These are phyloP conservation scores for Brachionus sp. DNA, from an alignment of 1,140 invertebrate genomes.

Conservation along the genomic window DNA sequence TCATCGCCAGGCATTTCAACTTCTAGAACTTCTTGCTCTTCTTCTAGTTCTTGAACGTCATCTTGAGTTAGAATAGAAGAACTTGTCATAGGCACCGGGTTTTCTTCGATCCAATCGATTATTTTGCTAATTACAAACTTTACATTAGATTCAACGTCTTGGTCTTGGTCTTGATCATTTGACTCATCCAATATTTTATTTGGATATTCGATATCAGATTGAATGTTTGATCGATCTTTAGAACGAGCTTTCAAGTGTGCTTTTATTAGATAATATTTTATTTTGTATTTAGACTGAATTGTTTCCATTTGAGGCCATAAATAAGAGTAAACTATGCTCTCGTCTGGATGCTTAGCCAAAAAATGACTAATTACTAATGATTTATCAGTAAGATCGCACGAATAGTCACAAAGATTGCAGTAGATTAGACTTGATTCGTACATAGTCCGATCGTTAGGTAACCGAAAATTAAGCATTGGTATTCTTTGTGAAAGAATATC, in stretches of 20 bases:
- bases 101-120: not conserved
- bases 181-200: not conserved
- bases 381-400: conserved; percentile 40
- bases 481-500: conserved; percentile 17
- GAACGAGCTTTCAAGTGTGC: conserved; percentile 29
- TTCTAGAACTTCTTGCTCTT: conserved; percentile 40
- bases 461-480: conserved; percentile 6
- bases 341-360: conserved; percentile 30
- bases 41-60: conserved; percentile 41
- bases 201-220: not conserved
- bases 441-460: conserved; percentile 41
- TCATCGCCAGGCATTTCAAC: conserved; percentile 37
- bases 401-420: conserved; percentile 41
- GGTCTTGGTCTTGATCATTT: not conserved
- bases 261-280: conserved; percentile 43
- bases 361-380: conserved; percentile 26
- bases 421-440: conserved; percentile 45
- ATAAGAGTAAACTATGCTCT: conserved; percentile 35
- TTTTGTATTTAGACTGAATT: conserved; percentile 12
- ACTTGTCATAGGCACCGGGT: not conserved
- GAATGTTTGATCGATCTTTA: not conserved
- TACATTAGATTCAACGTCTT: not conserved
- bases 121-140: not conserved
- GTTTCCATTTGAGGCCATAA: conserved; percentile 39
- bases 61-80: not conserved